Base-by-base conservation (phyloP, 2,797 vertebrate species). In the Sebastes umbrosus region DNA sequence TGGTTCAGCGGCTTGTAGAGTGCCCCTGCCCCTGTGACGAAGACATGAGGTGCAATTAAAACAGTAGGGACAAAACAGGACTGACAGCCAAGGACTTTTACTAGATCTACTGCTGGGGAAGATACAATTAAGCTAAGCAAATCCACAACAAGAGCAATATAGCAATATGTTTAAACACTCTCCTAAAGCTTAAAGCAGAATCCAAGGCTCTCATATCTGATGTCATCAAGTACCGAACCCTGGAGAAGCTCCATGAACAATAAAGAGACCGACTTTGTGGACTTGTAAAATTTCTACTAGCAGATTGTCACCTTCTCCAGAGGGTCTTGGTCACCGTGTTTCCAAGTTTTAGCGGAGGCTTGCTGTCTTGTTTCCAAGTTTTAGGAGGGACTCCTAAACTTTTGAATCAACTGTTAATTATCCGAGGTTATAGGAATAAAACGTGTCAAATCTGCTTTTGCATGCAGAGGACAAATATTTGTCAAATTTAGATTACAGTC, bases 1-100 rank as follows among this genome's bases (percentile, higher is more conserved):
- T 92, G 82, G 75, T 88, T 84, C 73, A 86, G 73, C 75, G 83
- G 73, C 83, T 67, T 78, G 72, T 59, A 59, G 75, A 77, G 84
- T 73, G 83, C 57, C 60, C 80, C 46, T 50, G 65, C 52, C 77
- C 76, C 62, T 72, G 46, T 73, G 78, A 73, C 83, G 43, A 67
- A 77, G 75, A 80, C 69, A 83, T 52, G 76, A 85, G 65, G 75
- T 77, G 75, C 59, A 84, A 83, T 84, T 80, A 82, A 84, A 90
- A 91, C 84, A 62, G 77, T 22, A 77, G 69, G 75, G 81, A 75
- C 70, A 74, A 81, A 82, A 63, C 66, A 82, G 25, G 31, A 76
- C 67, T 43, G n/a, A 69, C 24, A 78, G 68, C 57, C 52, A 77
- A 29, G 31, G 16, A 34, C 58, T 79, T 83, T 71, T 50, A 66